Conservation (phyloP, 2,888 invertebrate genomes). For the Mythimna pallens region DNA sequence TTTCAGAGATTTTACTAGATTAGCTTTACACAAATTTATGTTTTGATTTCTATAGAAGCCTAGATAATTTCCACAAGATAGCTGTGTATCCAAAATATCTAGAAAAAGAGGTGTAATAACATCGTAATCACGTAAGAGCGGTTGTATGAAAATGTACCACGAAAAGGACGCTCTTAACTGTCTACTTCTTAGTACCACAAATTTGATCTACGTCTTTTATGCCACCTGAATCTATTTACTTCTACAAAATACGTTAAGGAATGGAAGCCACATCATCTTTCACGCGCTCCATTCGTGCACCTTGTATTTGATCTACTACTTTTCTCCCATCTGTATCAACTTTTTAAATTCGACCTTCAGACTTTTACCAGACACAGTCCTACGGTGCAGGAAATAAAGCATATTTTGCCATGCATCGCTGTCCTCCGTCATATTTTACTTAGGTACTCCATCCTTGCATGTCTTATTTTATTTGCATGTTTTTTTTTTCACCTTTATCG, state of each 20-base stretch:
- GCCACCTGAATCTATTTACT: background rate
- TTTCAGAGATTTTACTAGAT: too few species aligned
- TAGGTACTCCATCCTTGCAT: too few species aligned
- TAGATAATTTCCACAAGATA: too few species aligned
- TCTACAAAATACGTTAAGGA: background rate
- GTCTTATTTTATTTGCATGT: too few species aligned
- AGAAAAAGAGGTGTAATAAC: too few species aligned
- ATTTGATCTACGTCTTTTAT: background rate
- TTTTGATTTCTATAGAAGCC: too few species aligned
- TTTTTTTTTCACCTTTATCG: background rate
- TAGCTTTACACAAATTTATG: too few species aligned
- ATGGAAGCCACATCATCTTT: background rate
- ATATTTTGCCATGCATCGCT: background rate
- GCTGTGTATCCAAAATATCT: too few species aligned
- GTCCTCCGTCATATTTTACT: too few species aligned
- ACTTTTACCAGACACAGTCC: background rate
- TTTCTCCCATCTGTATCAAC: constrained; percentile 6
- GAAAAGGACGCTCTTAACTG: too few species aligned
- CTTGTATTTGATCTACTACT: background rate
- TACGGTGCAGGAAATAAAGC: background rate
- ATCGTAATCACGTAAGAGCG: too few species aligned
- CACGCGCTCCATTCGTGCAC: background rate
- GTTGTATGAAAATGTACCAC: too few species aligned
- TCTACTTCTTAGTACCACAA: background rate
- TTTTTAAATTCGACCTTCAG: constrained; percentile 9